These are phyloP conservation scores for Ceratotherium simum DNA, from an alignment of 2,113 vertebrate genomes.

Conservation along the genomic window DNA sequence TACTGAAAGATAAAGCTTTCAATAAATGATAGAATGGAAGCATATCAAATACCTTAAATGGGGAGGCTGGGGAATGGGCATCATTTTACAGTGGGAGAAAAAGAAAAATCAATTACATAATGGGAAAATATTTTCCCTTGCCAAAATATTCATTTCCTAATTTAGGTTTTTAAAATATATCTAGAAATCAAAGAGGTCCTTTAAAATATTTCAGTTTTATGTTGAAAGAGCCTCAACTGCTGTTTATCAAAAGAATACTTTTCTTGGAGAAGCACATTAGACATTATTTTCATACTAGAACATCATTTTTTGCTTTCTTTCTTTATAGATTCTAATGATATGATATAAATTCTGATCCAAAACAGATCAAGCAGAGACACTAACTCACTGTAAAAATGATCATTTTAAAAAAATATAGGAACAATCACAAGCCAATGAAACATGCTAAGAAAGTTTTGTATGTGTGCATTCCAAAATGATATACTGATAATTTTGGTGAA, in stretches of 20 bases:
- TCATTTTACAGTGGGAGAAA: constrained; percentile 63
- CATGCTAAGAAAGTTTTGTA: neutral
- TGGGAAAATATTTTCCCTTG: constrained; percentile 68
- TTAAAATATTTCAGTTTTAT: constrained; percentile 46
- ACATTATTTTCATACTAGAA: neutral
- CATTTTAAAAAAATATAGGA: neutral
- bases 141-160: constrained; percentile 68
- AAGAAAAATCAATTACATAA: constrained; percentile 76
- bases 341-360: neutral
- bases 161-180: constrained; percentile 39
- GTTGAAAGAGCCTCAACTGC: neutral
- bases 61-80: constrained; percentile 58
- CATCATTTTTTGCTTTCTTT: neutral
- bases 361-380: neutral
- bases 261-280: neutral
- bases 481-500: neutral
- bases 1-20: constrained; percentile 56
- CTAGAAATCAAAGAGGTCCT: constrained; percentile 50
- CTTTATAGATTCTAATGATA: neutral
- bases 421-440: neutral
- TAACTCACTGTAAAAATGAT: neutral
- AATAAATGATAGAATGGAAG: constrained; percentile 72
- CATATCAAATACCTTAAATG: constrained; percentile 39
- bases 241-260: neutral
- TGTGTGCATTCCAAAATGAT: neutral